phyloP scores from a whole-genome alignment of 1,140 invertebrate species.

The Eulimnadia texana region DNA sequence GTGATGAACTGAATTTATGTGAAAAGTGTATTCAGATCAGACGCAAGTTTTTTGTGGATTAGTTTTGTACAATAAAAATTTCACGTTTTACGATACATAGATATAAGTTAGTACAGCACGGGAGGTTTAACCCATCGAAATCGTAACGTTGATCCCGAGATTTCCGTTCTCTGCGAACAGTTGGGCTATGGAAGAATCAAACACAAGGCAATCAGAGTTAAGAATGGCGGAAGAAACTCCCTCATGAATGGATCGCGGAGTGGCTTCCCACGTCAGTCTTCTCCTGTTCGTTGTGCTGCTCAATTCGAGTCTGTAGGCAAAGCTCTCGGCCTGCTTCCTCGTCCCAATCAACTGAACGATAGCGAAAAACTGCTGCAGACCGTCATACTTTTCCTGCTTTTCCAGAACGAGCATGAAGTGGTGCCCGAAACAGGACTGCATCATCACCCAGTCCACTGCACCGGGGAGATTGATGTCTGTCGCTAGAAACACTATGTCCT shows the following conservation, averaged over 20 bases:
- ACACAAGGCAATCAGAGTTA: constrained; percentile 96
- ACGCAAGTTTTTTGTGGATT: too few relatives aligned
- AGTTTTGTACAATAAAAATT: too few relatives aligned
- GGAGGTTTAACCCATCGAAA: constrained; percentile 46
- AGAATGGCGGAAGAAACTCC: constrained; percentile 96
- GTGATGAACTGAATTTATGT: too few relatives aligned
- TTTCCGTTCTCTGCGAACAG: constrained; percentile 98
- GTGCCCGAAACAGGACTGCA: constrained; percentile 98
- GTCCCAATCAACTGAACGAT: constrained; percentile 98
- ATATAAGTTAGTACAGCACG: too few relatives aligned
- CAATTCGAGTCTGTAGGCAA: constrained; percentile 92
- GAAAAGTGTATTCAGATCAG: too few relatives aligned
- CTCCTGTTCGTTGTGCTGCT: constrained; percentile 67
- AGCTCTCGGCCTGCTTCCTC: constrained; percentile 96
- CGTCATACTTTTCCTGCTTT: constrained; percentile 97
- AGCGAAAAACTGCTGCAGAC: constrained; percentile 97
- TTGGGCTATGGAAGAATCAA: constrained; percentile 95
- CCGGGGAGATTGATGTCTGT: constrained; percentile 99
- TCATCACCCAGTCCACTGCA: constrained; percentile 99
- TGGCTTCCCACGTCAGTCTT: constrained; percentile 95
- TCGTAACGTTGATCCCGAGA: constrained; percentile 98
- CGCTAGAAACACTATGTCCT: constrained; percentile 98
- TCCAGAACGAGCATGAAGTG: constrained; percentile 99
- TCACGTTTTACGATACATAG: too few relatives aligned
- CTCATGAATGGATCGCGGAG: constrained; percentile 95